These are phyloP conservation scores for Esox masquinongy DNA, from an alignment of 2,797 vertebrate genomes.

Conservation along the genomic window DNA sequence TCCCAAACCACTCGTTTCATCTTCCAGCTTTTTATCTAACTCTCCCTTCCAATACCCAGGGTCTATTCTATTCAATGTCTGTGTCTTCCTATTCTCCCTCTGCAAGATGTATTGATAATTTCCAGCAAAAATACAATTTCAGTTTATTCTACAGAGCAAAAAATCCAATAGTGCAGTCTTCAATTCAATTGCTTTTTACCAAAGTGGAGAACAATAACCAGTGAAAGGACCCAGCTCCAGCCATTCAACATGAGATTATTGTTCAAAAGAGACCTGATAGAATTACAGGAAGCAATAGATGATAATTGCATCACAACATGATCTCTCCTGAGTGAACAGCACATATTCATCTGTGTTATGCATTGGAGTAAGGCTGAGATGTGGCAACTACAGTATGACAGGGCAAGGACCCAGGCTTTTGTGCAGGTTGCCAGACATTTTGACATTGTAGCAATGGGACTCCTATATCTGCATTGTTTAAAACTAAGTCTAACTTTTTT, in stretches of 20 bases:
- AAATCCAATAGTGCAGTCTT: slow-evolving; percentile 92
- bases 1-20: background rate
- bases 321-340: slow-evolving; percentile 77
- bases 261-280: slow-evolving; percentile 92
- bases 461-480: background rate
- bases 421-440: background rate
- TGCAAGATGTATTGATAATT: slow-evolving; percentile 98
- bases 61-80: background rate
- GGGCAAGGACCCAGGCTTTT: slow-evolving; percentile 12
- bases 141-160: slow-evolving; percentile 95
- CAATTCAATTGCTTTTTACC: slow-evolving; percentile 96
- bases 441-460: background rate
- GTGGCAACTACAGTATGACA: slow-evolving; percentile 65
- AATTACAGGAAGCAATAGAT: slow-evolving; percentile 96
- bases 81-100: slow-evolving; percentile 91
- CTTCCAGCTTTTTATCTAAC: background rate
- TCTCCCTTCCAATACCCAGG: slow-evolving; percentile 3
- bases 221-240: slow-evolving; percentile 85
- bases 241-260: slow-evolving; percentile 89
- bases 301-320: slow-evolving; percentile 94
- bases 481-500: background rate
- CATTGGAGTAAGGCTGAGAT: slow-evolving; percentile 68
- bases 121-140: slow-evolving; percentile 97
- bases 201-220: slow-evolving; percentile 98
- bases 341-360: slow-evolving; percentile 81